Evolutionary conservation across 2,888 invertebrate genomes (phyloP), one percentile per base, ranked within the genome.

Genomic region (Apotomis turbidana): DNA sequence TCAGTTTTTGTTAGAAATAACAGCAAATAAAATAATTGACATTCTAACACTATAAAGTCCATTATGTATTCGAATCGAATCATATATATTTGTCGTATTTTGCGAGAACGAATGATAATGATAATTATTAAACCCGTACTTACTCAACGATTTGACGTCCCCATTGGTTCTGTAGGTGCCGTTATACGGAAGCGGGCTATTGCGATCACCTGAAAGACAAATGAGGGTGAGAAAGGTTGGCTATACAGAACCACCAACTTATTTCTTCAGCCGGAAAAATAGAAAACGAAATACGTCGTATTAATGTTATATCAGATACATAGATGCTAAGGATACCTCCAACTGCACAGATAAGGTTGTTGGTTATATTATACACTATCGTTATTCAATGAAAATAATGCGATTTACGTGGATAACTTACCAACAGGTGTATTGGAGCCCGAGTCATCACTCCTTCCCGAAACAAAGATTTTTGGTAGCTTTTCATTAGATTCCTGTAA

Each of bases 101-200:
- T 27, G 27, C 27, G 41, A 41, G 41, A 6, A 41, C 41, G 6
- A 41, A 41, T 41, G 41, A 41, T 41, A 41, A 41, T 4, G 41
- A 41, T 6, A 41, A 41, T 41, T 4, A 41, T 6, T 41, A 41
- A 6, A 6, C 41, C 36, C 60, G 15, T 76, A 87, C 91, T 89
- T 84, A 93, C 93, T 90, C 13, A 90, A 81, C 54, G 92, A 91
- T 84, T 88, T 93, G 6, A 83, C 78, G 76, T 93, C 93, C 52
- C 86, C 91, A 81, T 89, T 71, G 12, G 67, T 91, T 78, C 79
- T 85, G 62, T 83, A 83, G 74, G 81, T 87, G n/a, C 87, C 85
- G 74, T 85, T 88, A 74, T 85, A 88, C 4, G 83, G 76, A 15
- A 85, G 74, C n/a, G 89, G 85, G 69, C 83, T 87, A 70, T 74